These are phyloP conservation scores for Eupsilia transversa DNA, from an alignment of 2,888 invertebrate genomes.

Conservation along the genomic window DNA sequence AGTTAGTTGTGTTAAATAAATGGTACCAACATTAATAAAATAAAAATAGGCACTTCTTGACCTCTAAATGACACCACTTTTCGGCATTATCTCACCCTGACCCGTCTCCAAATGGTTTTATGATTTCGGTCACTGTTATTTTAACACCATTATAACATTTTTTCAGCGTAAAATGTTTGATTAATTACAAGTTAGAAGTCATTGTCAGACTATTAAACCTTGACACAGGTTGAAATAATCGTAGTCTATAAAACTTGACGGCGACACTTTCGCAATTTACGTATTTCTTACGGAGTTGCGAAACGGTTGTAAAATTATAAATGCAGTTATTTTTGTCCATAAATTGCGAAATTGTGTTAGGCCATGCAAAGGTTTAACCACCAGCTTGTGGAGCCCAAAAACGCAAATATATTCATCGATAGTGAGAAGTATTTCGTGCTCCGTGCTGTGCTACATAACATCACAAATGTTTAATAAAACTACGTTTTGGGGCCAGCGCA, in stretches of 20 bases:
- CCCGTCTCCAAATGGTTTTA: conserved; percentile 64
- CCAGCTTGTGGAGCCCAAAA: not conserved
- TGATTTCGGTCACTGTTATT: conserved; percentile 61
- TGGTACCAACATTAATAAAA: too few species aligned
- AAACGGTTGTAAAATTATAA: conserved; percentile 39
- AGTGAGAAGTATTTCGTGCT: not conserved
- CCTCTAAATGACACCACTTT: conserved; percentile 46
- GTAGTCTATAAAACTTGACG: conserved; percentile 67
- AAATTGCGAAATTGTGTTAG: conserved; percentile 11
- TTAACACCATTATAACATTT: conserved; percentile 44
- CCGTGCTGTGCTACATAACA: not conserved
- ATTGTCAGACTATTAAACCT: conserved; percentile 68
- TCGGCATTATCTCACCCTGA: conserved; percentile 57
- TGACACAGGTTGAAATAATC: conserved; percentile 71
- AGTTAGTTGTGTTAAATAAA: too few species aligned
- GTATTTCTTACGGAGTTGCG: conserved; percentile 55
- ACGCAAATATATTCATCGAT: too few species aligned
- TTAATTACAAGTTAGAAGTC: conserved; percentile 64
- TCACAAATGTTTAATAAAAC: too few species aligned
- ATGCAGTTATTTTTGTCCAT: conserved; percentile 2
- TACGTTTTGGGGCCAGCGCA: too few species aligned
- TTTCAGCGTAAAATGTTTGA: conserved; percentile 54
- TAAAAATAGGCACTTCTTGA: too few species aligned
- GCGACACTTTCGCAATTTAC: conserved; percentile 68
- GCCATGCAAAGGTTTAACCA: not conserved